phyloP scores from a whole-genome alignment of 2,888 invertebrate genomes.

The Neoscelio sp. region DNA sequence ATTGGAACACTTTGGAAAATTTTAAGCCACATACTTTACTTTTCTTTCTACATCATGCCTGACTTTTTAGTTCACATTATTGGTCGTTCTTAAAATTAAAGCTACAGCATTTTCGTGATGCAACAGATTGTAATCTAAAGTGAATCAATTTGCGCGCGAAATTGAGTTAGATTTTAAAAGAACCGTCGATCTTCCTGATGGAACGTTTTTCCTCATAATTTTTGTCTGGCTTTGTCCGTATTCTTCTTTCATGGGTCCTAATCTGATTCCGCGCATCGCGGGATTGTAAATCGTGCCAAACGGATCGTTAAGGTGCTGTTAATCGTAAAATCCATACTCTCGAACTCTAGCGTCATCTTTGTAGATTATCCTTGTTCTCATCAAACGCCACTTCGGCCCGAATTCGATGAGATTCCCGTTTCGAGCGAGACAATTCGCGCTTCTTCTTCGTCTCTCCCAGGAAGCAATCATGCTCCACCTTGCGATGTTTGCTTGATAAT shows the following conservation, averaged over 20 bases:
- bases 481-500: constrained; percentile 57
- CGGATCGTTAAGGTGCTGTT: constrained; percentile 71
- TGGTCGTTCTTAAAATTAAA: too few relatives aligned
- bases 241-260: constrained; percentile 39
- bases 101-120: too few relatives aligned
- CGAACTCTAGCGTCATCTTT: constrained; percentile 59
- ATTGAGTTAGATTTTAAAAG: too few relatives aligned
- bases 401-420: constrained; percentile 57
- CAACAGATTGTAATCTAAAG: too few relatives aligned
- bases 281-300: constrained; percentile 75
- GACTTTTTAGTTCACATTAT: too few relatives aligned
- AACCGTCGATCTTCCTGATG: constrained; percentile 4
- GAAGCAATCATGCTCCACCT: constrained; percentile 53
- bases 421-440: constrained; percentile 53
- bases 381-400: constrained; percentile 51
- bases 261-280: constrained; percentile 69
- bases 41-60: too few relatives aligned
- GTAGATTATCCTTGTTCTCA: constrained; percentile 64
- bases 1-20: too few relatives aligned
- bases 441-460: constrained; percentile 30
- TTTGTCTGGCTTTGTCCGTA: constrained; percentile 39
- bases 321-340: constrained; percentile 72
- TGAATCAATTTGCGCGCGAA: too few relatives aligned
- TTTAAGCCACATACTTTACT: too few relatives aligned
- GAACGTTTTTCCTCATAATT: constrained; percentile 40